Conservation (phyloP, 2,113 vertebrate genomes). For the Strix aluco region DNA sequence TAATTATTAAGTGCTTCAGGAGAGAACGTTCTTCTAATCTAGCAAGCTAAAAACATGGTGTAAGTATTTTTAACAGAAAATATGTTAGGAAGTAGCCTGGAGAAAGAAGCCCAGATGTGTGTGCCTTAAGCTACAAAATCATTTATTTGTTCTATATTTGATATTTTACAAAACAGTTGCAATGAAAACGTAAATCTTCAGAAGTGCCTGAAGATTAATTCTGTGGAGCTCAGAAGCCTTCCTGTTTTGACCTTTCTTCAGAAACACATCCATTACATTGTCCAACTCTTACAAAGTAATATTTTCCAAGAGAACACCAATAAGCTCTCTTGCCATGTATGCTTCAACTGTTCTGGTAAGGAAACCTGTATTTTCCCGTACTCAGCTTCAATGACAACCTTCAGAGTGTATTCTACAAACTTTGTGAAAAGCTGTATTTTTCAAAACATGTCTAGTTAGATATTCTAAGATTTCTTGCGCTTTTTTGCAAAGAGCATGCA, state of each 20-base stretch:
- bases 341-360: neutral
- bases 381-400: neutral
- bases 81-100: neutral
- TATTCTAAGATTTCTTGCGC: neutral
- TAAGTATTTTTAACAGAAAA: neutral
- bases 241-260: neutral
- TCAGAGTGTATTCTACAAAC: neutral
- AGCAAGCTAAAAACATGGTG: neutral
- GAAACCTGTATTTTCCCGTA: neutral
- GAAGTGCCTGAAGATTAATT: neutral
- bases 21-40: neutral
- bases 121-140: neutral
- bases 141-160: neutral
- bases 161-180: neutral
- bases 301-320: neutral
- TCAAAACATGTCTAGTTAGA: neutral
- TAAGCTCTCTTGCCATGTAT: neutral
- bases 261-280: neutral
- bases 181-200: neutral
- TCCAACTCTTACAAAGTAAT: neutral
- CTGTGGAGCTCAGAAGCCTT: neutral
- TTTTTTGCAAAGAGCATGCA: neutral
- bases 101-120: neutral
- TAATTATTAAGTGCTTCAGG: neutral
- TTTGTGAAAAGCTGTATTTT: neutral